Percentiles rank a stretch among this genome's conserved stretches.
These are phyloP conservation scores for Tenthredo scrophulariae DNA, from an alignment of 2,888 invertebrate species.

Conservation along the genomic window DNA sequence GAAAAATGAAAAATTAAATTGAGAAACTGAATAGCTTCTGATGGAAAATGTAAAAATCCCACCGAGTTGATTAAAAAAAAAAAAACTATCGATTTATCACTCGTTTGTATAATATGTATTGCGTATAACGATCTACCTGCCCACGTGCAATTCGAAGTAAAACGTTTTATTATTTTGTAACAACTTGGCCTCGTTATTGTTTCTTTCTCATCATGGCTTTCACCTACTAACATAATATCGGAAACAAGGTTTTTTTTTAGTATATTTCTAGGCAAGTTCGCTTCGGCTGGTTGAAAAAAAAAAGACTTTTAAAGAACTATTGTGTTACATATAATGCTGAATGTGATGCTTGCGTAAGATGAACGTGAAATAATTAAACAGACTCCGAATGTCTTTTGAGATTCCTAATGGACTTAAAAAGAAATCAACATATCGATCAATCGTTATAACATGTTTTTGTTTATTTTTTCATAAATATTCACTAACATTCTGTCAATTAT, in stretches of 20 bases:
- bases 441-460: conserved; percentile 37
- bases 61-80: not conserved
- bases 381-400: not conserved
- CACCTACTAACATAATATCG: conserved; percentile 18
- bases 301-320: not conserved
- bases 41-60: not conserved
- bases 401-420: not conserved
- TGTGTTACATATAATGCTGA: not conserved
- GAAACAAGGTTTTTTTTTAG: not conserved
- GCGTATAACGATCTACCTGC: not conserved
- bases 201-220: not conserved
- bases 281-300: not conserved
- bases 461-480: conserved; percentile 42
- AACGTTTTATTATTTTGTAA: conserved; percentile 29
- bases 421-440: not conserved
- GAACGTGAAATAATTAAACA: not conserved
- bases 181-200: conserved; percentile 16
- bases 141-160: conserved; percentile 12
- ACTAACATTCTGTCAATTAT: conserved; percentile 52
- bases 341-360: not conserved
- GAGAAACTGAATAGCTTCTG: not conserved
- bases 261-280: not conserved
- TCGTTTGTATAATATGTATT: conserved; percentile 7
- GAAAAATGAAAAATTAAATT: too few relatives aligned
- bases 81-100: not conserved